Conservation (phyloP, 2,797 vertebrate genomes). For the Eutrigla gurnardus region DNA sequence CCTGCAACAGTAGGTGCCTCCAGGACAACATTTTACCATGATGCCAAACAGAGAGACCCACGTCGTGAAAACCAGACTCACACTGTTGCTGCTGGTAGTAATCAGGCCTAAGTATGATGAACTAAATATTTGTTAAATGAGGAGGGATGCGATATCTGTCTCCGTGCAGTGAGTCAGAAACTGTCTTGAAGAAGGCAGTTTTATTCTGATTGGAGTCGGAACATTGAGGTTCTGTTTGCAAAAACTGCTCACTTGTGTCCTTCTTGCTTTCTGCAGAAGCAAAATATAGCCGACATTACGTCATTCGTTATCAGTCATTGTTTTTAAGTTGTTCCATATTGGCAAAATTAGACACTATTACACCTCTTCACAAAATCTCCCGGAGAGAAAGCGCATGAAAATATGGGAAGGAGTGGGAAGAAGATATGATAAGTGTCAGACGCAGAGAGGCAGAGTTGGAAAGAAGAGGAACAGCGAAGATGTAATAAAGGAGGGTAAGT, state of each 20-base stretch:
- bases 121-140: neutral
- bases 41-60: neutral
- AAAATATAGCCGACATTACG: neutral
- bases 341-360: slow-evolving; percentile 10
- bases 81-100: too few relatives aligned
- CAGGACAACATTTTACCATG: neutral
- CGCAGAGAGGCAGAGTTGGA: neutral
- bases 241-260: neutral
- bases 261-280: neutral
- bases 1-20: neutral
- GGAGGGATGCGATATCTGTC: neutral
- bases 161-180: neutral
- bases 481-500: neutral
- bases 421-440: slow-evolving; percentile 5
- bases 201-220: neutral
- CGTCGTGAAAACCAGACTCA: too few relatives aligned
- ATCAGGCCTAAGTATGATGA: neutral
- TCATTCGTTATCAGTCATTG: neutral
- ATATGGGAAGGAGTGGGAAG: neutral
- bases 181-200: neutral
- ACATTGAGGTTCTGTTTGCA: neutral
- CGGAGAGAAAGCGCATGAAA: neutral
- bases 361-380: slow-evolving; percentile 15
- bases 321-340: slow-evolving; percentile 22
- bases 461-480: neutral